These are phyloP conservation scores for Ormyrus labotus DNA, from an alignment of 2,888 invertebrate species.

Conservation along the genomic window DNA sequence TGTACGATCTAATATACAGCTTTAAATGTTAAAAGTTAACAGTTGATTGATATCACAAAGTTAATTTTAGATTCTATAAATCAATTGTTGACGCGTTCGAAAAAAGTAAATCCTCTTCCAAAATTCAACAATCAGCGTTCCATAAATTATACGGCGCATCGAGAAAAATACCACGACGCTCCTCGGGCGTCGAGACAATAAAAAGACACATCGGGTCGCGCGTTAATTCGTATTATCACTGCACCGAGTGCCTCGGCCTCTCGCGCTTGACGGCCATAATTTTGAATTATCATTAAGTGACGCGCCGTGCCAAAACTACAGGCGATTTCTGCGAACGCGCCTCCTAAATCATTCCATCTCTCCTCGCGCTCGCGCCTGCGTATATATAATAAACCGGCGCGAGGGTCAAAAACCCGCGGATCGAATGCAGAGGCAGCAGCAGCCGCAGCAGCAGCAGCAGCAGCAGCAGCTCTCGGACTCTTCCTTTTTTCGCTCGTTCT, in stretches of 20 bases:
- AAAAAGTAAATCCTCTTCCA: no score
- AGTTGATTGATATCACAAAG: no score
- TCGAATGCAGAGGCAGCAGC: slow-evolving; percentile 46
- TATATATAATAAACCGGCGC: slow-evolving; percentile 62
- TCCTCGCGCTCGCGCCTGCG: slow-evolving; percentile 43
- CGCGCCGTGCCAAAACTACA: slow-evolving; percentile 75
- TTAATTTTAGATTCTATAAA: no score
- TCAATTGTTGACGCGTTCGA: no score
- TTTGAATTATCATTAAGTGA: slow-evolving; percentile 53
- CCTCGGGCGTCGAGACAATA: no score
- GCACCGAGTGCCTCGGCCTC: neutral
- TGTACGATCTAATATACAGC: no score
- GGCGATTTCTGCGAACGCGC: slow-evolving; percentile 60
- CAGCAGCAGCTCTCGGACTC: neutral
- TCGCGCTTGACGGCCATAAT: slow-evolving; percentile 43
- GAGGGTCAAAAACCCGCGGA: slow-evolving; percentile 53
- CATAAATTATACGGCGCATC: no score
- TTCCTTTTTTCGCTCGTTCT: no score
- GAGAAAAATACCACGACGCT: no score
- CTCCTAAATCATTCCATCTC: slow-evolving; percentile 52
- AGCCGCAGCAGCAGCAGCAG: neutral
- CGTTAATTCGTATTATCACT: slow-evolving; percentile 39
- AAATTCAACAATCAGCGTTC: no score
- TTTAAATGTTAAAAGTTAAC: no score
- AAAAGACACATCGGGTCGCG: neutral